phyloP scores from a whole-genome alignment of 2,888 invertebrate species.

The Scrobipalpa atriplicella region DNA sequence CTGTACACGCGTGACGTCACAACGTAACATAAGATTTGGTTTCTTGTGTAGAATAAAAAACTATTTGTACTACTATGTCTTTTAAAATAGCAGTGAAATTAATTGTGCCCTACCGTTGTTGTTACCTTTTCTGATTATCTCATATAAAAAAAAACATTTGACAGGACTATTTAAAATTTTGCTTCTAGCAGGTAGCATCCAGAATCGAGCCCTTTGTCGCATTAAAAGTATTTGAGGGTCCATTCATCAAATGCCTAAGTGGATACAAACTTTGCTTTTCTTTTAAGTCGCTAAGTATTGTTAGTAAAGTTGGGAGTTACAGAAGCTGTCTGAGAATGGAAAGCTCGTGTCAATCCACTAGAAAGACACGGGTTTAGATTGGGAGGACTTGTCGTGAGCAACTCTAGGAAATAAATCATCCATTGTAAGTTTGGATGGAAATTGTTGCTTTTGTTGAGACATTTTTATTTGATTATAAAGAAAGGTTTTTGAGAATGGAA shows the following conservation, averaged over 20 bases:
- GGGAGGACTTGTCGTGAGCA: neutral
- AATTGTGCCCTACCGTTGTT: too few relatives aligned
- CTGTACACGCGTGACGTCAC: too few relatives aligned
- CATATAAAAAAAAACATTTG: too few relatives aligned
- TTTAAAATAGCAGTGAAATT: too few relatives aligned
- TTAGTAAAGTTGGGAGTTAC: conserved; percentile 44
- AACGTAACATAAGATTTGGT: too few relatives aligned
- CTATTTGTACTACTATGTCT: too few relatives aligned
- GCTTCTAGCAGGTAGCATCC: too few relatives aligned
- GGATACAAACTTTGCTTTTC: conserved; percentile 48
- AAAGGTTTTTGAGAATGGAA: conserved; percentile 41
- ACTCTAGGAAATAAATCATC: neutral
- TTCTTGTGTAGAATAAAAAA: too few relatives aligned
- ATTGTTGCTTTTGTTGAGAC: neutral
- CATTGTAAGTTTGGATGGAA: too few relatives aligned
- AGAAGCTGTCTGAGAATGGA: conserved; percentile 39
- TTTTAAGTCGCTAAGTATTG: conserved; percentile 53
- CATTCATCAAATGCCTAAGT: conserved; percentile 41
- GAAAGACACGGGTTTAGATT: conserved; percentile 16
- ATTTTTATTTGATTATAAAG: too few relatives aligned
- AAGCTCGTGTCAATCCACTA: conserved; percentile 34
- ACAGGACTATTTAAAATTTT: too few relatives aligned
- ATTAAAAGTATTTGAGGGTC: conserved; percentile 32
- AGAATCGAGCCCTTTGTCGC: neutral
- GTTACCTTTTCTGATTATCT: too few relatives aligned